Conservation (phyloP, 92 coral and sea anemone species). For the Blastomussa wellsi region DNA sequence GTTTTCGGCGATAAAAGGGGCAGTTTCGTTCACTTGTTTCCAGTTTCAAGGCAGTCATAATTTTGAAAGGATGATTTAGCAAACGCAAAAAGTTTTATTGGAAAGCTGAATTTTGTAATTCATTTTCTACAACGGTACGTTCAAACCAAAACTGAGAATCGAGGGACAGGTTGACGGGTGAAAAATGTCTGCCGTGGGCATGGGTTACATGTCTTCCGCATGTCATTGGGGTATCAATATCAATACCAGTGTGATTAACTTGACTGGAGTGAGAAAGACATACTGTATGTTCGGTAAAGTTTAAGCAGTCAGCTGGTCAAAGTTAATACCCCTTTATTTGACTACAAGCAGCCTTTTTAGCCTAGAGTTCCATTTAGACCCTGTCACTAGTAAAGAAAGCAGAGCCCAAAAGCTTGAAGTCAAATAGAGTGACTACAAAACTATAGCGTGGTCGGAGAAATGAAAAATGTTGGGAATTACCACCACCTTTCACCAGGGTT, state of each 20-base stretch:
- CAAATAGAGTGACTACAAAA: neutral
- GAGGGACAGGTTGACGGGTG: neutral
- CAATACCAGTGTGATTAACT: neutral
- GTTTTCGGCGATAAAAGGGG: neutral
- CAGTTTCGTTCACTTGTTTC: neutral
- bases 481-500: neutral
- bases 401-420: neutral
- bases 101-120: too few relatives aligned
- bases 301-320: too few relatives aligned
- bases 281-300: neutral
- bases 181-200: neutral
- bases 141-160: neutral
- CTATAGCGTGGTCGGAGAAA: neutral
- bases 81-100: too few relatives aligned
- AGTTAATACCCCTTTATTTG: too few relatives aligned
- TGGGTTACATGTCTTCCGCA: neutral
- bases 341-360: too few relatives aligned
- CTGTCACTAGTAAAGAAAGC: too few relatives aligned
- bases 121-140: too few relatives aligned
- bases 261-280: neutral
- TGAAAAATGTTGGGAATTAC: conserved; percentile 18
- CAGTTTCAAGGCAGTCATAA: neutral
- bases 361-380: too few relatives aligned
- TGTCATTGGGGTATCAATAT: neutral
- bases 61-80: neutral